Conservation (phyloP, 2,888 invertebrate species). For the Flexamia atlantica region DNA sequence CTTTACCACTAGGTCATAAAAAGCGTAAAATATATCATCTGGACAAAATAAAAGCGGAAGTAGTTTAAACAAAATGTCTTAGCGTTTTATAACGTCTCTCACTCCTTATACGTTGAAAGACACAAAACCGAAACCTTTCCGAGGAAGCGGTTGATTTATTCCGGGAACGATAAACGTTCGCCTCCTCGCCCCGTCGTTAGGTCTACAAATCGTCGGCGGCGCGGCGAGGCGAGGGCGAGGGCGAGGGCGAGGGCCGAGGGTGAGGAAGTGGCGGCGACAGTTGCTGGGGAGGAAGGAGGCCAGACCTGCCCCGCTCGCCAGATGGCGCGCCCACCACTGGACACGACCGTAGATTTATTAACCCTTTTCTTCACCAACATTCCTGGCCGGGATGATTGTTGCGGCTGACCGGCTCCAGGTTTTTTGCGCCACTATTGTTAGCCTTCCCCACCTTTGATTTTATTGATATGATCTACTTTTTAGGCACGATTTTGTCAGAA, state of each 20-base stretch:
- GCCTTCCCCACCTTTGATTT: neutral
- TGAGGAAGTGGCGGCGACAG: constrained; percentile 22
- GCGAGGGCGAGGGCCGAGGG: neutral
- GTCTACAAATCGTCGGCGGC: neutral
- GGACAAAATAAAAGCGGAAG: too few relatives aligned
- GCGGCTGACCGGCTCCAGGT: constrained; percentile 3
- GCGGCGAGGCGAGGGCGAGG: neutral
- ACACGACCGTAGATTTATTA: constrained; percentile 42
- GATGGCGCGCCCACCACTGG: neutral
- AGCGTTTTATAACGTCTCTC: neutral
- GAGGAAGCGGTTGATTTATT: constrained; percentile 3
- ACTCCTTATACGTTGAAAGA: neutral
- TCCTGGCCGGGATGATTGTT: constrained; percentile 10
- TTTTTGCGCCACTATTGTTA: constrained; percentile 31
- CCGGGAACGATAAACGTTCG: neutral
- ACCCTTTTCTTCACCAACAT: constrained; percentile 44
- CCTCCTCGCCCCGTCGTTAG: neutral
- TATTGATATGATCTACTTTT: constrained; percentile 41
- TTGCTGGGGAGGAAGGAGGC: constrained; percentile 25
- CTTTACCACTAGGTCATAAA: too few relatives aligned
- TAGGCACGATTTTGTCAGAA: neutral
- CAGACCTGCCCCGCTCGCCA: constrained; percentile 28
- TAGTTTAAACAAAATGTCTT: too few relatives aligned
- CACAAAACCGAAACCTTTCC: neutral
- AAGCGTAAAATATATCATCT: too few relatives aligned